Evolutionary conservation across 2,888 invertebrate genomes (phyloP).

Genomic region (Scrobipalpa atriplicella): DNA sequence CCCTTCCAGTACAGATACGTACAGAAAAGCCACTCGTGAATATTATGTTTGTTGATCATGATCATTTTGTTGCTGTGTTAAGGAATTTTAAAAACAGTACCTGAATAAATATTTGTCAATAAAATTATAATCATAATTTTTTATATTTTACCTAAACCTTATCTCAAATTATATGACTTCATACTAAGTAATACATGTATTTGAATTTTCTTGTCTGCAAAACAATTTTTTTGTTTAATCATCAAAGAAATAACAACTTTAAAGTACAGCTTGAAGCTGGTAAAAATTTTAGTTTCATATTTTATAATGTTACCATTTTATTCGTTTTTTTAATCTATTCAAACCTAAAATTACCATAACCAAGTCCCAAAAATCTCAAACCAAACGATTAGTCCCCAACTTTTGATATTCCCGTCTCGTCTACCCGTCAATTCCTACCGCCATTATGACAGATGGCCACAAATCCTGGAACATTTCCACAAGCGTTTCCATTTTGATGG

Average conservation of each 20-base stretch:
- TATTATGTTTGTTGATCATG: not conserved
- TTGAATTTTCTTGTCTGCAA: too few species aligned
- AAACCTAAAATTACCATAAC: not conserved
- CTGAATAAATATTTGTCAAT: not conserved
- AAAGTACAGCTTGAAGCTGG: too few species aligned
- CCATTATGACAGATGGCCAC: conserved; percentile 3
- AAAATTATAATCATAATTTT: not conserved
- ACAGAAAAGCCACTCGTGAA: conserved; percentile 15
- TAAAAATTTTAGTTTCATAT: too few species aligned
- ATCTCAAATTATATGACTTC: too few species aligned
- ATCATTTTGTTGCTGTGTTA: not conserved
- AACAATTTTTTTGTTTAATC: too few species aligned
- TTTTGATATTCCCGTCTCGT: conserved; percentile 1
- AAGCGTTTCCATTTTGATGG: conserved; percentile 4
- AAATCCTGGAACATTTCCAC: not conserved
- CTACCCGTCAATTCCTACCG: not conserved
- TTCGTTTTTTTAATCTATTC: not conserved
- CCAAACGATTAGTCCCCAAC: not conserved
- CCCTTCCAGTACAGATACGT: conserved; percentile 32
- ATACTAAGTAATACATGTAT: too few species aligned
- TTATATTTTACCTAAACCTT: not conserved
- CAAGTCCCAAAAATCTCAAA: not conserved
- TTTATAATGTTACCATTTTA: too few species aligned
- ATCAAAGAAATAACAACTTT: too few species aligned
- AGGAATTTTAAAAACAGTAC: not conserved